Base-by-base conservation (phyloP, 2,888 invertebrate genomes). In the Siphonodentalium dalli region DNA sequence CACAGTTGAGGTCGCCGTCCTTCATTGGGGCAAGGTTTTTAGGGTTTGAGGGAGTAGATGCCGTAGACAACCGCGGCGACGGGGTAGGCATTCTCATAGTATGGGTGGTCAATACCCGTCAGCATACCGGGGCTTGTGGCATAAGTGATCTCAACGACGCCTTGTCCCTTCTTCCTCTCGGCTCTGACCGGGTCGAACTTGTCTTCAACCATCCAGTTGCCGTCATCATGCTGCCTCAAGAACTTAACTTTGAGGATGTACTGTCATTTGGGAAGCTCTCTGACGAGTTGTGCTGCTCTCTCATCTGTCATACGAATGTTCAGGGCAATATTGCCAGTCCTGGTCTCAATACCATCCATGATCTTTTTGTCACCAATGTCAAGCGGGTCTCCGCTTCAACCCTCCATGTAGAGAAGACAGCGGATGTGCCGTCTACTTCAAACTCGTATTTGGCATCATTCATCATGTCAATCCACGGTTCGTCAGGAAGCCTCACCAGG, bases 241-340 rank as follows among this genome's bases (percentile, higher is more conserved):
- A 50, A 50, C 35, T 50, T 50, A 23, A 50, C 13, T 33, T 33
- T 31, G 6, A 50, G 15, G 42, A 50, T 20, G 42, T 8, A 33
- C 13, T 43, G 23, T 2, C 43, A 33, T 35, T 50, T 24, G 8
- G 49, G 41, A 21, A 50, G 38, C 2, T 6, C 5, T 1, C 7
- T 2, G 11, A 50, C n/a, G 24, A 29, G 11, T 43, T 9, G 0
- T 7, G 24, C 26, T 11, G 50, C 50, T 21, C 42, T 50, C 15
- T 7, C 24, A 18, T 31, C 5, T 2, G 34, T 43, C 43, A 49
- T 42, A 9, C 26, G 3, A 2, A 34, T 21, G 15, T 46, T 33
- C 13, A 38, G 15, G 46, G 39, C 40, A 15, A 46, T 21, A 13
- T 26, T 28, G 34, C 53, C 53, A 13, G 31, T 41, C 23, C 29